These are phyloP conservation scores for Amphiprion percula DNA, from an alignment of 2,113 vertebrate species.

Conservation along the genomic window DNA sequence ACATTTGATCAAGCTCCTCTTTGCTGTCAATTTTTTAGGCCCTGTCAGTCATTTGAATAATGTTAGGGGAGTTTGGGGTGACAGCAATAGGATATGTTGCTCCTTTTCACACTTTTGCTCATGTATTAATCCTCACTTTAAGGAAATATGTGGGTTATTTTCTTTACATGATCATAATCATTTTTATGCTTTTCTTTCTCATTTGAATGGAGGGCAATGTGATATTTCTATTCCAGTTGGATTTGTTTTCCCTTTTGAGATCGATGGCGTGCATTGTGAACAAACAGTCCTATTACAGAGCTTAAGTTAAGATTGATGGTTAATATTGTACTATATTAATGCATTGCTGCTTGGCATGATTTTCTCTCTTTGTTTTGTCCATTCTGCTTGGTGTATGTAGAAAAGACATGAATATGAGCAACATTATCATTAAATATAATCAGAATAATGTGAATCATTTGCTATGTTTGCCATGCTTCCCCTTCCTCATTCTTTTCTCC, in stretches of 20 bases:
- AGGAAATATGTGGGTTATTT: not conserved
- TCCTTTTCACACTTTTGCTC: constrained; percentile 27
- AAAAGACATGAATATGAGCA: not conserved
- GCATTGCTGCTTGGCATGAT: not conserved
- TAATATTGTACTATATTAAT: not conserved
- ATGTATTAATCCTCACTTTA: constrained; percentile 16
- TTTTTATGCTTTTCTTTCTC: not conserved
- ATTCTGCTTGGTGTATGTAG: not conserved
- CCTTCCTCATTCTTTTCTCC: not conserved
- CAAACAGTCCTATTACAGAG: not conserved
- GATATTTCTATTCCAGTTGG: not conserved
- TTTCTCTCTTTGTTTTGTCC: not conserved
- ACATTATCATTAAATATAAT: not conserved
- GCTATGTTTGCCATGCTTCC: not conserved
- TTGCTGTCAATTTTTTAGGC: constrained; percentile 60
- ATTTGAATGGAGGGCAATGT: not conserved
- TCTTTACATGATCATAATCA: not conserved
- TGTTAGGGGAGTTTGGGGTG: constrained; percentile 25
- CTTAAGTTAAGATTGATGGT: not conserved
- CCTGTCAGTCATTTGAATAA: constrained; percentile 58
- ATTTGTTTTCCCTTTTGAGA: not conserved
- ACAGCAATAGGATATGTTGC: constrained; percentile 31
- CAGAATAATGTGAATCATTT: not conserved
- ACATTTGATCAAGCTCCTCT: constrained; percentile 67
- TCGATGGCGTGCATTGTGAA: not conserved